Conservation (phyloP, 2,113 vertebrate genomes). For the Cacatua alba region DNA sequence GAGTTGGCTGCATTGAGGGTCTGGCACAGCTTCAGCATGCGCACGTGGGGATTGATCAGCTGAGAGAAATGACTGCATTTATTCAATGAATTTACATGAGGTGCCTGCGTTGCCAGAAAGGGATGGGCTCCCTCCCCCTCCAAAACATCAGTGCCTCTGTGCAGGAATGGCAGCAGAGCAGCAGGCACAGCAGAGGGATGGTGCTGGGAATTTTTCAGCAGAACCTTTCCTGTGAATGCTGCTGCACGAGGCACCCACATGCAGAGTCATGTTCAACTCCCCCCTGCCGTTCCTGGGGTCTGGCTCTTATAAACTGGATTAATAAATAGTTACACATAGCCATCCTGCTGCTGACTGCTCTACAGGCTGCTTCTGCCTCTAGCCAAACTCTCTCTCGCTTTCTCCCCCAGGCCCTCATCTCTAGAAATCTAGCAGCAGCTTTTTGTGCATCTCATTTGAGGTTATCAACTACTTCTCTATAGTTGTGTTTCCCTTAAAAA, state of each 20-base stretch:
- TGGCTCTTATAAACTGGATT: background rate
- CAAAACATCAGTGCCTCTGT: background rate
- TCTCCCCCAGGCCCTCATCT: accelerated
- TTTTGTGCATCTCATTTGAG: background rate
- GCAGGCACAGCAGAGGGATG: background rate
- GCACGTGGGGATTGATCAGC: slow-evolving; percentile 64
- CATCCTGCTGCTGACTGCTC: background rate
- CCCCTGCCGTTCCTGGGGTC: background rate
- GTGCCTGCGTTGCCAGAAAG: slow-evolving; percentile 14
- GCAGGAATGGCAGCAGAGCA: background rate
- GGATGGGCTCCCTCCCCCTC: background rate
- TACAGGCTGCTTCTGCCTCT: background rate
- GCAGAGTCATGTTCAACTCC: background rate
- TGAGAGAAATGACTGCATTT: slow-evolving; percentile 69
- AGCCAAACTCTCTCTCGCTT: background rate
- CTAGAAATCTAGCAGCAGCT: background rate
- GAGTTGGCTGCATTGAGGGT: slow-evolving; percentile 52
- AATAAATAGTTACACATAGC: background rate
- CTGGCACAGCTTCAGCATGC: slow-evolving; percentile 45
- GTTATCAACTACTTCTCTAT: background rate
- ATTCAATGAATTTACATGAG: slow-evolving; percentile 72
- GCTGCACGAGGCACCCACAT: background rate
- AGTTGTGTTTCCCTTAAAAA: background rate
- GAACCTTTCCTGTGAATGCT: background rate
- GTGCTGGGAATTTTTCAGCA: background rate